Base-by-base conservation (phyloP, 2,888 invertebrate species). In the Teleiodes luculella region DNA sequence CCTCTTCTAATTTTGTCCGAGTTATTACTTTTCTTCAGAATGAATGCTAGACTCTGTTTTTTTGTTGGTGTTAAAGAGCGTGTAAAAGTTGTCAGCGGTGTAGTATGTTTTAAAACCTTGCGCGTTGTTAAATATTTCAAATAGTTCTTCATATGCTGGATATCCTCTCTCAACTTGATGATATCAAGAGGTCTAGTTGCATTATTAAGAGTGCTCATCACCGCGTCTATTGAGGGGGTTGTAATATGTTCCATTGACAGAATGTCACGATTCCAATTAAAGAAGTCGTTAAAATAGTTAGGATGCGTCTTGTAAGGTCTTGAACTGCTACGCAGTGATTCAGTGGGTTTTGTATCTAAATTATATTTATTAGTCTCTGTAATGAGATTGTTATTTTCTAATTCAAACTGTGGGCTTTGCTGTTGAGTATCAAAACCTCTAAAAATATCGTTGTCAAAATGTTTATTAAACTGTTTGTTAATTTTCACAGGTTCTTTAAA, bases 221-320 rank as follows among this genome's bases (percentile, higher is more conserved):
- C 60, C 2, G 64, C 61, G 10, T 55, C 55, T 70, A 72, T 74
- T 6, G 53, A 7, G 0, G 67, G 48, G 16, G 18, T 16, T 14
- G 31, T 13, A n/a, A 49, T 18, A 43, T 37, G 62, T 6, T 76
- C 70, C 2, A 65, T 46, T 14, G 72, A 65, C 7, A 80, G 51
- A 41, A 79, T 65, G 60, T 80, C 79, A 20, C 67, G 65, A 57
- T 80, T 67, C 79, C 78, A 78, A 57, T 71, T 64, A 2, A 78
- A 45, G 0, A 80, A 56, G 53, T 80, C 80, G 31, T 69, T 69
- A 14, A 79, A 78, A 54, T 78, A 76, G 37, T 78, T 74, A 1
- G 66, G 63, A 35, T 51, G 57, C 14, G 10, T 50, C 53, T 54
- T 65, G 31, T 30, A 49, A 37, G n/a, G 35, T 13, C 37, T 28